Conservation (phyloP, 2,113 vertebrate species). For the Podarcis muralis region DNA sequence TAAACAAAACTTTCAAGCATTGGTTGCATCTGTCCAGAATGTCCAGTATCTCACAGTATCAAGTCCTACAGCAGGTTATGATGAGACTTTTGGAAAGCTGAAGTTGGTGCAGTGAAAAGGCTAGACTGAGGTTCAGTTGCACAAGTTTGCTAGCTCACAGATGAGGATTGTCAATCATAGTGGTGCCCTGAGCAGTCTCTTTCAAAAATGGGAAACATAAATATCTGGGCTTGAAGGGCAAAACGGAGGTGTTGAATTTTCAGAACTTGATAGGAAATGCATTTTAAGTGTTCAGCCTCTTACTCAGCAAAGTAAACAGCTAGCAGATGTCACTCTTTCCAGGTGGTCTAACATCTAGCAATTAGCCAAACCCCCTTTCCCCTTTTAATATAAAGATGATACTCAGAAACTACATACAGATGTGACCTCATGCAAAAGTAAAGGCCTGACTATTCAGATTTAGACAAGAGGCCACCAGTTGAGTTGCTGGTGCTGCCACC, state of each 20-base stretch:
- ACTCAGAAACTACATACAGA: neutral
- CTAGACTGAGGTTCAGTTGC: slow-evolving; percentile 5
- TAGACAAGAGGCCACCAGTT: slow-evolving; percentile 1
- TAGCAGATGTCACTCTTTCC: slow-evolving; percentile 16
- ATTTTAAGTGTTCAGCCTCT: slow-evolving; percentile 41
- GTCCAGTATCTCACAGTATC: slow-evolving; percentile 17
- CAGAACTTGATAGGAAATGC: slow-evolving; percentile 51
- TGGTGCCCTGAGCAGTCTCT: neutral
- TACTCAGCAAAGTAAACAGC: slow-evolving; percentile 19
- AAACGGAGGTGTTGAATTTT: slow-evolving; percentile 52
- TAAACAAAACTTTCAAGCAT: neutral
- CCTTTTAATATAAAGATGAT: slow-evolving; percentile 42
- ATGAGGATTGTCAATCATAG: slow-evolving; percentile 32
- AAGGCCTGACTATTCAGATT: slow-evolving; percentile 22
- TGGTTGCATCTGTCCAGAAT: neutral
- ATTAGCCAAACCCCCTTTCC: slow-evolving; percentile 38
- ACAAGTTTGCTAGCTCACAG: neutral
- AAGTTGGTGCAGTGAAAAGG: slow-evolving; percentile 6
- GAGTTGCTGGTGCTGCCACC: neutral
- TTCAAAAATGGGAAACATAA: slow-evolving; percentile 48
- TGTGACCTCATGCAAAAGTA: neutral
- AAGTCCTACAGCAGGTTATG: neutral
- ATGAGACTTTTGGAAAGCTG: slow-evolving; percentile 1
- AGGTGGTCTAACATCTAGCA: slow-evolving; percentile 23
- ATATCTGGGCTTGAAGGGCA: slow-evolving; percentile 31